Base-by-base conservation (phyloP, 2,888 invertebrate genomes). In the Bombylius discolor region DNA sequence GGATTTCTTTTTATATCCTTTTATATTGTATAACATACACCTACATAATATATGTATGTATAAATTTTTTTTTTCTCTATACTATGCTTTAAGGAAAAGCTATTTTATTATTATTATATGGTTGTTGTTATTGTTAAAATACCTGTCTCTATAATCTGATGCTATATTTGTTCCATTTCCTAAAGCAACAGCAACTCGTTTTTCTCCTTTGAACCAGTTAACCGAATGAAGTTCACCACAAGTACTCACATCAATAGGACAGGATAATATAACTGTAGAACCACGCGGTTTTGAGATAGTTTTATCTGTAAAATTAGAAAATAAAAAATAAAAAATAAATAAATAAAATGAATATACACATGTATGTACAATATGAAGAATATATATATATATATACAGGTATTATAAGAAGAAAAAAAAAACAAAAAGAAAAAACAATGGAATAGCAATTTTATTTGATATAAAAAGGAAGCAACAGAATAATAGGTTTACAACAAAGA, bases 151-250 rank as follows among this genome's bases (percentile, higher is more conserved):
- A 67, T 67, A 72, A 58, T 68, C 69, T 57, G 68, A 66, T 39
- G 70, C 69, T 61, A 71, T 69, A 64, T 71, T 70, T 58, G 67
- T 70, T 45, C 73, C 73, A 59, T 70, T 73, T 51, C 73, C 66
- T 53, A 73, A 68, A 65, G 73, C 70, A n/a, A 74, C 73, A n/a
- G 73, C 74, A 53, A 74, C 72, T 56, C 74, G 69, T 59, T 68
- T 68, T 58, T 70, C 69, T 58, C 83, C 85, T 63, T 83, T 80
- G 73, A 86, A 86, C 87, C 87, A 87, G 73, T 87, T 87, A 67
- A 87, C 82, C 68, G 84, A 86, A 75, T 87, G 87, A 61, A 87
- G 77, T 60, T 81, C 81, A 42, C 85, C 85, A 70, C 87, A 88
- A 63, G 81, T 79, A 44, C 79, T 75, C 60, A 78, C 76, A 71